Conservation (phyloP, 2,888 invertebrate genomes). For the Mythimna pallens region DNA sequence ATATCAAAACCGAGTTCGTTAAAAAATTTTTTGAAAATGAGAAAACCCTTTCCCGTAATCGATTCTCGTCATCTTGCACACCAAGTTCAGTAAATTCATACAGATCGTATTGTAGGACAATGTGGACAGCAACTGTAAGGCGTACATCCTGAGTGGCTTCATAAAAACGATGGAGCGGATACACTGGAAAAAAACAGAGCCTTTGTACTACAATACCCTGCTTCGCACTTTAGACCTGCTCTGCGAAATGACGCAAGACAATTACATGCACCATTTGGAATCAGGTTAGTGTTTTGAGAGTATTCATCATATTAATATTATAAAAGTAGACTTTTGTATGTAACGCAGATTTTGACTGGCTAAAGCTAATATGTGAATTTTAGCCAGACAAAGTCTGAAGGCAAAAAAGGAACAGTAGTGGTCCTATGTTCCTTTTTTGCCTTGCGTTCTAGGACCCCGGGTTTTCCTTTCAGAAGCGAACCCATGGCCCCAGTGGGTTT, state of each 20-base stretch:
- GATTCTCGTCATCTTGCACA: background rate
- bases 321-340: background rate
- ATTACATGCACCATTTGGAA: constrained; percentile 96
- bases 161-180: constrained; percentile 95
- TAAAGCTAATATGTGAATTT: too few relatives aligned
- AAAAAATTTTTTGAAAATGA: background rate
- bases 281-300: constrained; percentile 89
- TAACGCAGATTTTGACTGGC: too few relatives aligned
- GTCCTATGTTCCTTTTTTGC: too few relatives aligned
- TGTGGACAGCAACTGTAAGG: constrained; percentile 95
- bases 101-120: constrained; percentile 92
- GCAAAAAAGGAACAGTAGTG: too few relatives aligned
- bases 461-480: too few relatives aligned
- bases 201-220: constrained; percentile 93
- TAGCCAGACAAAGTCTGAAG: too few relatives aligned
- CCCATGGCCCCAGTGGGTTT: too few relatives aligned
- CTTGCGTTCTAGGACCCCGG: too few relatives aligned
- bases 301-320: background rate
- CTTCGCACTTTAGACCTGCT: constrained; percentile 95
- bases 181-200: constrained; percentile 93
- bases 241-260: constrained; percentile 94
- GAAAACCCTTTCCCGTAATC: too few relatives aligned
- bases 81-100: background rate
- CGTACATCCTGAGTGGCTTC: constrained; percentile 95
- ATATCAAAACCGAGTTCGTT: too few relatives aligned